Evolutionary conservation across 2,888 invertebrate species (phyloP), one percentile per base, ranked within the genome.

Genomic region (Ischnus inquisitorius): DNA sequence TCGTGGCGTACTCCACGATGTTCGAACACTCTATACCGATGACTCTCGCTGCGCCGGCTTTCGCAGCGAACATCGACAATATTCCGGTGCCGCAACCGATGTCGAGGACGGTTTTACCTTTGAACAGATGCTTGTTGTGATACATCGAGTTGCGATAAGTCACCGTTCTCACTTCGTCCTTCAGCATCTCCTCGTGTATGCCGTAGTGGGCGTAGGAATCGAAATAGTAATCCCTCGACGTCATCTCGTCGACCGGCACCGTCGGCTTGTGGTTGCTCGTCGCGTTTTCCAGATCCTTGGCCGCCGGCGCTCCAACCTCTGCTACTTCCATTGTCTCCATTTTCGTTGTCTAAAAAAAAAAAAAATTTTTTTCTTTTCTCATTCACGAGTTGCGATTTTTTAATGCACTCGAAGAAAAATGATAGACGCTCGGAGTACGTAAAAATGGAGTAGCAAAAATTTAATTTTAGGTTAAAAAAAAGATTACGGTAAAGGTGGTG

Each of bases 131-230:
- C 94, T 98, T 98, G 94, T 99, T 99, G 95, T 99, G 99, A 93
- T 98, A 98, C 98, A 99, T 99, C 12, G 99, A 98, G 93, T 99
- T 99, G 76, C 99, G 96, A 94, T 99, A 99, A 0, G 99, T 99
- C 85, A 98, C 95, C 16, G 99, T 99, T 77, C 99, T 96, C 39
- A 99, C 99, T 95, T 99, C 99, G 94, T 99, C 99, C 94, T 99
- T 99, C 85, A 99, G 94, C 99, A 99, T 99, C 94, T 99, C 99
- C 95, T 99, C 99, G 93, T 99, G 99, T 90, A 99, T 99, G 64
- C 99, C 99, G 94, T 99, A 99, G 94, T 99, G 99, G 69, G 99
- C 99, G 93, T 99, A 99, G 0, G 99, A 99, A 94, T 99, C 99
- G 93, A 99, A 99, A 94, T 99, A 99, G 94, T 99, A 99, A 94